A percentile compares a stretch with the other conserved stretches of the same genome.
Conservation (phyloP, 2,113 vertebrate genomes). For the Sylvia atricapilla region DNA sequence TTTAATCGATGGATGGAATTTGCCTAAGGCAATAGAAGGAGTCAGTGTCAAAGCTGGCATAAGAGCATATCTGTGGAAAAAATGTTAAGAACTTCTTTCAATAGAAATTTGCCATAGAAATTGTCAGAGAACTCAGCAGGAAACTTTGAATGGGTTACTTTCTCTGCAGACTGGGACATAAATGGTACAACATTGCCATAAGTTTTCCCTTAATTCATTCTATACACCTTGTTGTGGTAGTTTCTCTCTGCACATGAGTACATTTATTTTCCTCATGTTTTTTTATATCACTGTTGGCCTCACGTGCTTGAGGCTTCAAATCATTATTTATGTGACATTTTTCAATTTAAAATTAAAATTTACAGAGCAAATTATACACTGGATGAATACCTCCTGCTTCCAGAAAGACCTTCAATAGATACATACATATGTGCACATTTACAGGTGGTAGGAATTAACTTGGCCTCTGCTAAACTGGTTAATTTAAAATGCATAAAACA, state of each 20-base stretch:
- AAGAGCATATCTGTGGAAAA: background rate
- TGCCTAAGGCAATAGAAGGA: background rate
- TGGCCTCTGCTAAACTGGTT: background rate
- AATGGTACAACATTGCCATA: background rate
- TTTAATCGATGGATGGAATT: background rate
- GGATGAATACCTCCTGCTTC: background rate
- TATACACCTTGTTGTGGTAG: fast-evolving
- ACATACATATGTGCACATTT: background rate
- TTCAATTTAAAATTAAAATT: conserved; percentile 43
- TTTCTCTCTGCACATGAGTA: background rate
- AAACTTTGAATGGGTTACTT: background rate
- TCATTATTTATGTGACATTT: background rate
- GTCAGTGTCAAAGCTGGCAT: background rate
- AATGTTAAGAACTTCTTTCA: background rate
- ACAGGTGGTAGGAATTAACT: conserved; percentile 17
- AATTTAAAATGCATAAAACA: conserved; percentile 26
- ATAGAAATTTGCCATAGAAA: background rate
- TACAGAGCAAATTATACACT: background rate
- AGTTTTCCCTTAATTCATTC: background rate
- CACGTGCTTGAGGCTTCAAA: background rate
- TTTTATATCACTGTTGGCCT: background rate
- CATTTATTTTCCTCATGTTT: background rate
- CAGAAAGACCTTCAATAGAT: background rate
- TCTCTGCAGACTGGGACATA: background rate
- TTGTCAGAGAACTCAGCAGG: background rate